Evolutionary conservation across 1,140 invertebrate genomes (phyloP).

Genomic region (Drosophila saltans): DNA sequence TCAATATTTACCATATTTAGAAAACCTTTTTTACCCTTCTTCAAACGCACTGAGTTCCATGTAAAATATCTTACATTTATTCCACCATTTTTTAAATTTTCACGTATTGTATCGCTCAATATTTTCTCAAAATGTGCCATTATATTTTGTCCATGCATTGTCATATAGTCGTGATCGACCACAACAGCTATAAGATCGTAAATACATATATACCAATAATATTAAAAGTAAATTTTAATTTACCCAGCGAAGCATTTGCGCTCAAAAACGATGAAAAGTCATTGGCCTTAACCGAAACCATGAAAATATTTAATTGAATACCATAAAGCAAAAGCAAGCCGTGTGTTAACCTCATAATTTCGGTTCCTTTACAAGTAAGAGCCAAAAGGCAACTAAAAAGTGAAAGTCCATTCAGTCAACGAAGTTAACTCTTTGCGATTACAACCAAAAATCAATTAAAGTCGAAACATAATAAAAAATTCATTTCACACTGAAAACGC

Average conservation of each 20-base stretch:
- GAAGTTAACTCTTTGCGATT: slow-evolving; percentile 26
- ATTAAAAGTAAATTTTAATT: slow-evolving; percentile 28
- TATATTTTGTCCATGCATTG: slow-evolving; percentile 85
- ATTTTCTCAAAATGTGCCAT: slow-evolving; percentile 86
- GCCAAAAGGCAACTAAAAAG: slow-evolving; percentile 51
- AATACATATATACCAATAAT: background rate
- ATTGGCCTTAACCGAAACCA: slow-evolving; percentile 72
- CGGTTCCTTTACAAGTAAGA: background rate
- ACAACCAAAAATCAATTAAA: slow-evolving; percentile 63
- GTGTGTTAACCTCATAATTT: slow-evolving; percentile 51
- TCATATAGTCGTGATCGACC: slow-evolving; percentile 86
- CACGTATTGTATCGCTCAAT: slow-evolving; percentile 85
- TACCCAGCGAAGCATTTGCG: slow-evolving; percentile 89
- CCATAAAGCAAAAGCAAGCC: slow-evolving; percentile 27
- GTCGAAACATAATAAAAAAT: slow-evolving; percentile 54
- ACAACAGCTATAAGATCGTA: slow-evolving; percentile 84
- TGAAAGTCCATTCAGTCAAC: slow-evolving; percentile 24
- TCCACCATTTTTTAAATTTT: slow-evolving; percentile 86
- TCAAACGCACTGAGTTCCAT: slow-evolving; percentile 86
- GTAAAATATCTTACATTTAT: slow-evolving; percentile 87
- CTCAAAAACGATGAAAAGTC: slow-evolving; percentile 88
- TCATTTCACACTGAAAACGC: slow-evolving; percentile 33
- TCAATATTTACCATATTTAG: background rate
- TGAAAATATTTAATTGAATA: slow-evolving; percentile 23
- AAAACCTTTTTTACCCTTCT: slow-evolving; percentile 85